phyloP scores from a whole-genome alignment of 2,888 invertebrate genomes.

The Baronia brevicornis region DNA sequence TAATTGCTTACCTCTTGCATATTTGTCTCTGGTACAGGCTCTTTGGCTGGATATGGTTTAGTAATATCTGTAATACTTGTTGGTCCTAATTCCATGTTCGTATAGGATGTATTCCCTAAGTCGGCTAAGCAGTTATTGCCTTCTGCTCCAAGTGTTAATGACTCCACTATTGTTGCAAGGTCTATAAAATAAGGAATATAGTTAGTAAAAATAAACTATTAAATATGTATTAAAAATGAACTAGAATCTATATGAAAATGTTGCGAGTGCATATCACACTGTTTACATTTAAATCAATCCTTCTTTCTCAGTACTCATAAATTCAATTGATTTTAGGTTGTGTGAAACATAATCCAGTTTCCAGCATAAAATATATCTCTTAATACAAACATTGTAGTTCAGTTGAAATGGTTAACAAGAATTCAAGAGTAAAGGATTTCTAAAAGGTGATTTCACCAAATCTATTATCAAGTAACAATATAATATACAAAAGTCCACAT shows the following conservation, averaged over 20 bases:
- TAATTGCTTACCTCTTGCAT: slow-evolving; percentile 47
- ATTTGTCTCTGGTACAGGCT: slow-evolving; percentile 55
- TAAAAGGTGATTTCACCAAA: too few species aligned
- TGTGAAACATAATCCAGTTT: too few species aligned
- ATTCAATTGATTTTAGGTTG: too few species aligned
- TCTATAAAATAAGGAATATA: slow-evolving; percentile 74
- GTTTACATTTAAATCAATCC: too few species aligned
- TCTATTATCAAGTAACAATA: too few species aligned
- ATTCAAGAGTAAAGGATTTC: too few species aligned
- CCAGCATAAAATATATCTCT: too few species aligned
- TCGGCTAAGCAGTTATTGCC: slow-evolving; percentile 75
- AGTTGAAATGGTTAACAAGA: background rate
- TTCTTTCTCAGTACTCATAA: too few species aligned
- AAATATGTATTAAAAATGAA: slow-evolving; percentile 2
- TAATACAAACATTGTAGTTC: background rate
- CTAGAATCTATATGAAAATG: too few species aligned
- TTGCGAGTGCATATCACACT: too few species aligned
- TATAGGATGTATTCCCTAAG: slow-evolving; percentile 57
- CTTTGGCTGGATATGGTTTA: slow-evolving; percentile 70
- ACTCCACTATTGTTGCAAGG: slow-evolving; percentile 91
- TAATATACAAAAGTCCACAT: too few species aligned
- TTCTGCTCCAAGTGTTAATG: slow-evolving; percentile 81
- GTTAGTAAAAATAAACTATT: slow-evolving; percentile 1
- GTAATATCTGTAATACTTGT: slow-evolving; percentile 71
- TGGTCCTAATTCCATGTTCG: slow-evolving; percentile 74